phyloP scores from a whole-genome alignment of 2,113 vertebrate genomes.

The Fregetta grallaria region DNA sequence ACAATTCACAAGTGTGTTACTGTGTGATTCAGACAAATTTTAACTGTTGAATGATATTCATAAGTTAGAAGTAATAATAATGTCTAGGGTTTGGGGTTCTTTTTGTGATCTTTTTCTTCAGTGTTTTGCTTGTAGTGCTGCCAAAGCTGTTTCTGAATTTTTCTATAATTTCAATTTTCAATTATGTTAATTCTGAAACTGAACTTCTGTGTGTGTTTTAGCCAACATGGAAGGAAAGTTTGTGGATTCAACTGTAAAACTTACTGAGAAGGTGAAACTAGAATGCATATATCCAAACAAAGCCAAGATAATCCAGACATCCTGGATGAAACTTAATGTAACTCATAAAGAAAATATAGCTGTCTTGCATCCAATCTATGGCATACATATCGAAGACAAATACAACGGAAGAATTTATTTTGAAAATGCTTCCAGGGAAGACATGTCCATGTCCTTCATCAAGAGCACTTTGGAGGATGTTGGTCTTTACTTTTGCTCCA shows the following conservation, averaged over 20 bases:
- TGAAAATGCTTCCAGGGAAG: slow-evolving; percentile 53
- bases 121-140: not conserved
- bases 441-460: slow-evolving; percentile 75
- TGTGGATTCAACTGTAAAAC: slow-evolving; percentile 63
- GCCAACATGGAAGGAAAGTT: slow-evolving; percentile 50
- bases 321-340: slow-evolving; percentile 75
- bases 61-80: not conserved
- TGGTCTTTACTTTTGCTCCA: slow-evolving; percentile 76
- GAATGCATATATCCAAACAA: slow-evolving; percentile 75
- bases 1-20: not conserved
- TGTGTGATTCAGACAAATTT: not conserved
- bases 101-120: not conserved
- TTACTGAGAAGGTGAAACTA: slow-evolving; percentile 79
- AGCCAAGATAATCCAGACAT: slow-evolving; percentile 71
- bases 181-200: not conserved
- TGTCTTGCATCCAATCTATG: slow-evolving; percentile 68
- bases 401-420: slow-evolving; percentile 75
- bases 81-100: not conserved
- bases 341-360: slow-evolving; percentile 58
- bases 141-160: not conserved
- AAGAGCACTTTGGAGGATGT: slow-evolving; percentile 75
- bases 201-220: slow-evolving; percentile 35
- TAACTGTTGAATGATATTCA: not conserved
- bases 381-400: not conserved
- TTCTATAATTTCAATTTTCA: not conserved